phyloP scores from a whole-genome alignment of 2,113 vertebrate genomes.

The Craseonycteris thonglongyai region DNA sequence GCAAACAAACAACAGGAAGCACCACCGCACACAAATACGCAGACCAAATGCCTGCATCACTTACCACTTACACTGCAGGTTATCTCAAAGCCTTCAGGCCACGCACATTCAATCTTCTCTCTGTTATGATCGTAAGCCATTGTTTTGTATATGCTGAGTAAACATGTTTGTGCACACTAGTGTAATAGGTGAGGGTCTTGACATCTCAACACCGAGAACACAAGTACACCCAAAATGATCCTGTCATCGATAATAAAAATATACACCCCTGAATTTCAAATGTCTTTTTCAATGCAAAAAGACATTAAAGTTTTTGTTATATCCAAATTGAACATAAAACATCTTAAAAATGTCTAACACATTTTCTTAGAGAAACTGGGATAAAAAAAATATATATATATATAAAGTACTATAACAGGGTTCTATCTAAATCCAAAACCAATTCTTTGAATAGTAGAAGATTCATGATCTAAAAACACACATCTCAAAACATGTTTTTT shows the following conservation, averaged over 20 bases:
- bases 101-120: constrained; percentile 45
- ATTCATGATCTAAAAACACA: neutral
- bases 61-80: neutral
- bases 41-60: neutral
- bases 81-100: constrained; percentile 53
- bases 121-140: constrained; percentile 47
- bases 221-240: constrained; percentile 3
- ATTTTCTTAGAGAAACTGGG: constrained; percentile 13
- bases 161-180: constrained; percentile 54
- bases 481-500: neutral
- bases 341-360: neutral
- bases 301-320: neutral
- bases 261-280: neutral
- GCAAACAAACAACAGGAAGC: rapidly evolving
- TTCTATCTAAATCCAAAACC: constrained; percentile 12
- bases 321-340: constrained; percentile 17
- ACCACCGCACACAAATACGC: neutral
- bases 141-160: constrained; percentile 27
- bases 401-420: neutral
- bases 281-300: constrained; percentile 11
- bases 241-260: constrained; percentile 45
- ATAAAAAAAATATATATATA: neutral
- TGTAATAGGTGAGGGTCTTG: constrained; percentile 41
- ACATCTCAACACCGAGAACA: constrained; percentile 5
- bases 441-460: neutral